Evolutionary conservation across 2,113 vertebrate species (phyloP).

Genomic region (Macquaria ambigua): DNA sequence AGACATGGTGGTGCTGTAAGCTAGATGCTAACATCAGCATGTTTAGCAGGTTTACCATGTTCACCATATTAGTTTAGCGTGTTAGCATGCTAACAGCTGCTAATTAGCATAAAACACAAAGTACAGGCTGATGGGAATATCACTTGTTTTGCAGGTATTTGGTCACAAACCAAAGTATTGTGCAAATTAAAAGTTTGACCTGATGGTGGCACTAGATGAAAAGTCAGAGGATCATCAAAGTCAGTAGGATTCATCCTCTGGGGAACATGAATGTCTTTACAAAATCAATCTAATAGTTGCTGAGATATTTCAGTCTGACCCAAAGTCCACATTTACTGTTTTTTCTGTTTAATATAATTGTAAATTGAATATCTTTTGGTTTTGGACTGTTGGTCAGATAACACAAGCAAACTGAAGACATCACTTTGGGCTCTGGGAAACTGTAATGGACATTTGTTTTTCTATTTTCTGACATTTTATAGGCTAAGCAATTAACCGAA

Average conservation of each 20-base stretch:
- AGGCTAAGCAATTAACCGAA: background rate
- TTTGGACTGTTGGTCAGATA: background rate
- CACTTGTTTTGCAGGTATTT: background rate
- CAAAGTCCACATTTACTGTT: background rate
- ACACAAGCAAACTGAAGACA: background rate
- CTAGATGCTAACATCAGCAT: too few relatives aligned
- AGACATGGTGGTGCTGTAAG: too few relatives aligned
- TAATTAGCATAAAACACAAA: background rate
- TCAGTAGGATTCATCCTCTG: background rate
- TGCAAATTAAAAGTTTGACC: background rate
- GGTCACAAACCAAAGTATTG: background rate
- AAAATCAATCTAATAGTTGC: background rate
- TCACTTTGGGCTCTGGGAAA: background rate
- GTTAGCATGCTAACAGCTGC: background rate
- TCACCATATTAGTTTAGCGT: too few relatives aligned
- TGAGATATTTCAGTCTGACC: background rate
- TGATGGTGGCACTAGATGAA: background rate
- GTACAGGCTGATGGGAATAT: background rate
- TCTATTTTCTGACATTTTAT: constrained; percentile 1
- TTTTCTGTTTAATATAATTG: background rate
- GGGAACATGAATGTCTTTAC: background rate
- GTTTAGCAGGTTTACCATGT: too few relatives aligned
- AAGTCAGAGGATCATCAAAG: background rate
- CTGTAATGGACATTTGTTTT: background rate
- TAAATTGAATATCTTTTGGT: background rate